Base-by-base conservation (phyloP, 2,888 invertebrate genomes). In the Melitaea athalia region DNA sequence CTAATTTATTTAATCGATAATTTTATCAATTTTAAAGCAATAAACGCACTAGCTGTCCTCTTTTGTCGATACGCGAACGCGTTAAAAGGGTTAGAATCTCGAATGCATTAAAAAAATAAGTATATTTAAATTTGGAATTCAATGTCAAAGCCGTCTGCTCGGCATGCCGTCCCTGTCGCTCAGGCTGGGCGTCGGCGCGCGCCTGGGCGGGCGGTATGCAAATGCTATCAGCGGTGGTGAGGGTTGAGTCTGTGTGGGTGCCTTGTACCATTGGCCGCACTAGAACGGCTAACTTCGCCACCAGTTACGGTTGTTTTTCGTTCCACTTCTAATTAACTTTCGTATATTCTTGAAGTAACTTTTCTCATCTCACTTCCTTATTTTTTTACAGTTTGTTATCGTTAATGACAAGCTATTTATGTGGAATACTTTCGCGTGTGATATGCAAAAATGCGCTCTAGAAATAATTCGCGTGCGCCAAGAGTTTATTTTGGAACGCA, bases 231-330 rank as follows among this genome's bases (percentile, higher is more conserved):
- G 81, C 88, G 84, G 86, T 84, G 85, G 88, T 85, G 86, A 84
- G 86, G 85, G 84, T 81, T 83, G 74, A 74, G 80, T 72, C 81
- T 87, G 90, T 91, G 91, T 91, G 91, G 78, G 92, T 92, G 87
- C 82, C 84, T 83, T 88, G 88, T 91, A 90, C 92, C 89, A 91
- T 92, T 92, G 92, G 91, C 90, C 89, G 87, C 88, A 88, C 87
- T 93, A 93, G 93, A 93, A 91, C 92, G 92, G 88, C 92, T 82
- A 93, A 92, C 93, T 90, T 92, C 93, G 93, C 91, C 92, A 91
- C 87, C 92, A 92, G 93, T 90, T 89, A 93, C 93, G 93, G 93
- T 93, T 93, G 93, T 93, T 93, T 92, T 92, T 91, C 91, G 92
- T 88, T 91, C 91, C 88, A 87, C 86, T 91, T 87, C 88, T 93